Conservation (phyloP, 2,797 vertebrate genomes). For the Pangasius larnaudii region DNA sequence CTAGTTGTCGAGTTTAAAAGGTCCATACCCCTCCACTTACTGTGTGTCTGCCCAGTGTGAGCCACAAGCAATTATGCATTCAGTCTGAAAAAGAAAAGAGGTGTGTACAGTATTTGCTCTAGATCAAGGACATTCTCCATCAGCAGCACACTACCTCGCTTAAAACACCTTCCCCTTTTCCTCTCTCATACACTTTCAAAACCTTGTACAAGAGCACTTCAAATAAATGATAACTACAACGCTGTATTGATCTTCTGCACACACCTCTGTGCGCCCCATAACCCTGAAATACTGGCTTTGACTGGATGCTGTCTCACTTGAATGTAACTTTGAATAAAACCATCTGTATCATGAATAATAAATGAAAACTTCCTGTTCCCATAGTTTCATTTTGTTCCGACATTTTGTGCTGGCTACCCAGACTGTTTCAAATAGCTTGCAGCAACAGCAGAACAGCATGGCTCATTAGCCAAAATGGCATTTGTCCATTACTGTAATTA, state of each 20-base stretch:
- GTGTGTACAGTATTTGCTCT: background rate
- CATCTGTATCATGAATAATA: background rate
- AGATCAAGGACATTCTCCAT: background rate
- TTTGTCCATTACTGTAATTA: constrained; percentile 23
- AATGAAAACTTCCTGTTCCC: background rate
- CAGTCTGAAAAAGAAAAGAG: background rate
- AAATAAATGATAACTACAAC: background rate
- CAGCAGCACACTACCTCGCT: background rate
- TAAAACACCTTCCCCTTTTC: background rate
- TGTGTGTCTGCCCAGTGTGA: background rate
- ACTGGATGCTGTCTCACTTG: background rate
- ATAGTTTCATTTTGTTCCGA: background rate
- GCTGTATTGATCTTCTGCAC: background rate
- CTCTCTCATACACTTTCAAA: background rate
- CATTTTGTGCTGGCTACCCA: background rate
- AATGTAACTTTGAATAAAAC: background rate
- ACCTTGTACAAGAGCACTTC: background rate
- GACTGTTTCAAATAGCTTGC: background rate
- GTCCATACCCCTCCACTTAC: too few species aligned
- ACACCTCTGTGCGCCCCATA: background rate
- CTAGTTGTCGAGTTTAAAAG: background rate
- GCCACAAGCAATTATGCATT: background rate
- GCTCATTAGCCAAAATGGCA: constrained; percentile 30
- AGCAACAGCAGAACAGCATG: background rate
- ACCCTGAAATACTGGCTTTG: background rate